These are phyloP conservation scores for Peribatodes rhomboidaria DNA, from an alignment of 2,888 invertebrate species.

Conservation along the genomic window DNA sequence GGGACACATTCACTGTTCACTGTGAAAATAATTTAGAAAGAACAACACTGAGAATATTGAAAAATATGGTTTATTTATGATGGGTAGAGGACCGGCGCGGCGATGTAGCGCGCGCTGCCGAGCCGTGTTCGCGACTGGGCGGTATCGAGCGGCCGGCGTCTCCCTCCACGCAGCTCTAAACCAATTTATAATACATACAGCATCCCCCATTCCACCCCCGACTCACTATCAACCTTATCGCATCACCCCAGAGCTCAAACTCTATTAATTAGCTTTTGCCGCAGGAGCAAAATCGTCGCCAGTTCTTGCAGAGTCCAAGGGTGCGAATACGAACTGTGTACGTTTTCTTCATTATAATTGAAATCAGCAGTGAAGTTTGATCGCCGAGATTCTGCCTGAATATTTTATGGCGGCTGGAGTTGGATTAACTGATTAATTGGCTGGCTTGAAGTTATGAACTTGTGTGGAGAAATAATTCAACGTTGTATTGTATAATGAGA, in stretches of 20 bases:
- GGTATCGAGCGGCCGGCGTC: conserved; percentile 79
- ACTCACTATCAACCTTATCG: conserved; percentile 57
- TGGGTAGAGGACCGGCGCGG: background rate
- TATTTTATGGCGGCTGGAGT: conserved; percentile 45
- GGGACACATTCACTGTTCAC: conserved; percentile 30
- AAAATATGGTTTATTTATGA: conserved; percentile 23
- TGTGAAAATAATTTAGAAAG: background rate
- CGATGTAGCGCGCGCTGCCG: conserved; percentile 18
- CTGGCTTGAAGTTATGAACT: conserved; percentile 29
- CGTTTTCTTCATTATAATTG: conserved; percentile 77
- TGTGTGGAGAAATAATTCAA: conserved; percentile 25
- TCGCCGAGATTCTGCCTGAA: conserved; percentile 49
- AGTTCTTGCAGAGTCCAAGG: conserved; percentile 80
- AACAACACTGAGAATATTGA: conserved; percentile 13
- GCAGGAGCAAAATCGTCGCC: conserved; percentile 82
- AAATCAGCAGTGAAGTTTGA: conserved; percentile 63
- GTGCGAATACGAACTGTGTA: conserved; percentile 84
- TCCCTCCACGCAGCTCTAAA: conserved; percentile 81
- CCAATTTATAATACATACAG: conserved; percentile 87
- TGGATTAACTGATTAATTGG: conserved; percentile 40
- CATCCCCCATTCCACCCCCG: conserved; percentile 71
- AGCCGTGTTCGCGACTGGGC: conserved; percentile 71
- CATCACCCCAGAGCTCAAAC: conserved; percentile 46
- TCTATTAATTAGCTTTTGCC: conserved; percentile 64
- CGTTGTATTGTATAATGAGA: conserved; percentile 6